Base-by-base conservation (phyloP, 2,113 vertebrate species). In the Tragelaphus scriptus region DNA sequence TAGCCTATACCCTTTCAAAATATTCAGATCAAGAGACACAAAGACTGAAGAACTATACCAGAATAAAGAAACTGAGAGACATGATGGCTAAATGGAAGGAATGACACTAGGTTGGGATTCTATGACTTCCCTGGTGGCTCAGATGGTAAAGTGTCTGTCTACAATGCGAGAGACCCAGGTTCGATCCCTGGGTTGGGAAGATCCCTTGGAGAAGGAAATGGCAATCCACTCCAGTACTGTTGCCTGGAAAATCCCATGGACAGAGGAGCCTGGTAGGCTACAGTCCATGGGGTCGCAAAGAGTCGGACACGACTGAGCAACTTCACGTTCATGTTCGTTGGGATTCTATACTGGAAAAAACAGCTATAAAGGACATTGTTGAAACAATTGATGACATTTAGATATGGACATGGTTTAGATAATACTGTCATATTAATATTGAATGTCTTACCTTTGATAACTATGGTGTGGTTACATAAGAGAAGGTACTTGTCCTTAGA, bases 51-150 rank as follows among this genome's bases (percentile, higher is more conserved):
- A 56, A 89, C 28, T 79, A 90, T 49, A 79, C 1, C 49, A 87
- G 13, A 96, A 49, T 94, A 28, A 90, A 97, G 65, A 51, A 90
- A 75, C 85, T 86, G 71, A 75, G 58, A 94, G n/a, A 71, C 21
- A 85, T 47, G 44, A 80, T 75, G n/a, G 65, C 36, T 94, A 90
- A 92, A 75, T 77, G 2, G 51, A 77, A 92, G 12, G 4, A 44
- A 79, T 79, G n/a, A 79, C 65, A 32, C 86, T 84, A 53, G 10
- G 61, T 86, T 92, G 55, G 71, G 15, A 93, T 84, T 19, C 77
- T 88, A 49, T n/a, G 40, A 44, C 40, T 44, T 44, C 40, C 40
- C 40, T 40, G 40, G 40, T 40, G 40, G 40, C 40, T 40, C 40
- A 4, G 40, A 40, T 40, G 40, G 40, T 40, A 40, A 40, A 40